Conservation (phyloP, 1,140 invertebrate species). For the Neotoxoptera formosana region DNA sequence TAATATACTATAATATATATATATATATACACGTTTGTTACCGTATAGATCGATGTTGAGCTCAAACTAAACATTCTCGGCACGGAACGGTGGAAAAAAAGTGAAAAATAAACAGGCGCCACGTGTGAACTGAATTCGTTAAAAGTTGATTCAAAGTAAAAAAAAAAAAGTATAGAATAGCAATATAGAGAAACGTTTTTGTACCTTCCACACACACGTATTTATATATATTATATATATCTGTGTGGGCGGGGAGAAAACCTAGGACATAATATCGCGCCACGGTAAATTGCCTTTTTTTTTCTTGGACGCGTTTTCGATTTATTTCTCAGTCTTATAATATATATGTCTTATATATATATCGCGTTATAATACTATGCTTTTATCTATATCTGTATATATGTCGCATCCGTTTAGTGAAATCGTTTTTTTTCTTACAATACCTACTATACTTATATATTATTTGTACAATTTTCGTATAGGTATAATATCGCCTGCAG, state of each 20-base stretch:
- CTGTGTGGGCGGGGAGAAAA: not conserved
- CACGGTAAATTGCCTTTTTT: slow-evolving; percentile 1
- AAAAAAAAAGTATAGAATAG: not conserved
- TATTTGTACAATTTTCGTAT: not conserved
- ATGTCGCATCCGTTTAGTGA: not conserved
- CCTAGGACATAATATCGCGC: not conserved
- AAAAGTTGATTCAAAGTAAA: slow-evolving; percentile 19
- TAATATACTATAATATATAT: not conserved
- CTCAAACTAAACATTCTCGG: not conserved
- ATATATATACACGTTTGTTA: not conserved
- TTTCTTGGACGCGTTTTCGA: slow-evolving; percentile 2
- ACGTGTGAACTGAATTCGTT: slow-evolving; percentile 46
- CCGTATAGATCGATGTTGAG: slow-evolving; percentile 7
- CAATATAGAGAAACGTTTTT: slow-evolving; percentile 36
- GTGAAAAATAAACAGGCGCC: slow-evolving; percentile 38
- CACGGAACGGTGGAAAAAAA: slow-evolving; percentile 4
- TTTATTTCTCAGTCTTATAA: not conserved
- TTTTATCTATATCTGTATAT: not conserved
- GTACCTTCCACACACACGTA: not conserved
- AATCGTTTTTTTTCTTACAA: not conserved
- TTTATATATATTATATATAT: not conserved
- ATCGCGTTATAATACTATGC: not conserved
- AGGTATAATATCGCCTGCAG: not conserved
- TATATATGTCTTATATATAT: not conserved
- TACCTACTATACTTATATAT: not conserved